Percentiles rank a stretch among this genome's conserved stretches.
phyloP scores from a whole-genome alignment of 2,113 vertebrate species.

The Malurus alboscapulatus region DNA sequence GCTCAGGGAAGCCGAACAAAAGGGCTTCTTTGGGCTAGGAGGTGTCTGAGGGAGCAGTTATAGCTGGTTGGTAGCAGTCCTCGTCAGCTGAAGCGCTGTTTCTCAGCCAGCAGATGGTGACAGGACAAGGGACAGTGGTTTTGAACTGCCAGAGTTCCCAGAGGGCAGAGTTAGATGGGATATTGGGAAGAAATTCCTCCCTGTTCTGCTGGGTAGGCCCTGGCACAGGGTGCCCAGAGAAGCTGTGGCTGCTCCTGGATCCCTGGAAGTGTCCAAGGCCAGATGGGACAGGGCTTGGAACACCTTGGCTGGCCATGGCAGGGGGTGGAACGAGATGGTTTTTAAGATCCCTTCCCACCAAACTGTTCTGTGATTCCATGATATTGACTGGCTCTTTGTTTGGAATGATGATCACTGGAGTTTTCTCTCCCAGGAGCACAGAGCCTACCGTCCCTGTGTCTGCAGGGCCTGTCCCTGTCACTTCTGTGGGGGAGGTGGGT shows the following conservation, averaged over 20 bases:
- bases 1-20: not conserved
- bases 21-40: not conserved
- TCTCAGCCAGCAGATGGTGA: not conserved
- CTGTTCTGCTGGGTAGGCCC: not conserved
- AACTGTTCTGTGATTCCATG: not conserved
- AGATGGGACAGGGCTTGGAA: not conserved
- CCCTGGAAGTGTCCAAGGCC: not conserved
- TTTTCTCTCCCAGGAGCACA: not conserved
- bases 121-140: not conserved
- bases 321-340: not conserved
- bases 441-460: not conserved
- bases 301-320: not conserved
- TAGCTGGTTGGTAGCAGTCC: not conserved
- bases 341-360: not conserved
- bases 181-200: not conserved
- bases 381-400: not conserved
- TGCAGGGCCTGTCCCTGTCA: not conserved
- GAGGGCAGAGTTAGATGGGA: not conserved
- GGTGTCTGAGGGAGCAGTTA: rapidly evolving
- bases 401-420: not conserved
- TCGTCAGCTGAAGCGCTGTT: not conserved
- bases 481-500: too few relatives aligned
- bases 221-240: not conserved
- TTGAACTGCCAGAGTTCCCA: not conserved
- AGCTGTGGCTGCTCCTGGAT: not conserved